phyloP scores from a whole-genome alignment of 2,888 invertebrate genomes.

The Tolmerus cingulatus region DNA sequence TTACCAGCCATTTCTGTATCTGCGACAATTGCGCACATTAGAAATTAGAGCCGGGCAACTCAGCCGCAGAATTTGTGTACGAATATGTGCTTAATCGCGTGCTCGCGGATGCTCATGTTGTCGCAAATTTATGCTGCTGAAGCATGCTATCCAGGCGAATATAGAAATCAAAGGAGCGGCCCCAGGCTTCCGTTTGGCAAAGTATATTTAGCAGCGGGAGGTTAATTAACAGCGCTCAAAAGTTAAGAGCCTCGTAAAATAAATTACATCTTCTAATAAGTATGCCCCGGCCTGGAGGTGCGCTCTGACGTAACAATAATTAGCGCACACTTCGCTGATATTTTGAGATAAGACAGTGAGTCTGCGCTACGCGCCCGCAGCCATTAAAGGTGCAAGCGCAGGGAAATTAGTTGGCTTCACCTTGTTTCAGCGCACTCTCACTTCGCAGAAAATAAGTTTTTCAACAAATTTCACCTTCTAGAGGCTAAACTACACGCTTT shows the following conservation, averaged over 20 bases:
- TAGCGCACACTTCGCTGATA: constrained; percentile 19
- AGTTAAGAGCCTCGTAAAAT: constrained; percentile 25
- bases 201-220: constrained; percentile 29
- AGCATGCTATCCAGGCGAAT: constrained; percentile 6
- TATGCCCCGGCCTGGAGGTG: background rate
- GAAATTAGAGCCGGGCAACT: constrained; percentile 44
- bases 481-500: background rate
- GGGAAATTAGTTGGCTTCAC: background rate
- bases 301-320: constrained; percentile 28
- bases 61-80: background rate
- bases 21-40: constrained; percentile 43
- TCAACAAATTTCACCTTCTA: background rate
- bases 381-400: background rate
- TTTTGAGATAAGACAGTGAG: constrained; percentile 5
- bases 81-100: constrained; percentile 24
- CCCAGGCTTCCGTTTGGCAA: constrained; percentile 9
- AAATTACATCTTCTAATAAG: constrained; percentile 35
- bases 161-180: constrained; percentile 37
- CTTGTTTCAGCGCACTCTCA: background rate
- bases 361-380: background rate
- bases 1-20: constrained; percentile 44
- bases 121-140: constrained; percentile 20
- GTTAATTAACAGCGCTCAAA: constrained; percentile 31
- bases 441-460: background rate
- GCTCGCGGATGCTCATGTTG: constrained; percentile 32